These are phyloP conservation scores for Chaenogobius annularis DNA, from an alignment of 2,113 vertebrate species.

Conservation along the genomic window DNA sequence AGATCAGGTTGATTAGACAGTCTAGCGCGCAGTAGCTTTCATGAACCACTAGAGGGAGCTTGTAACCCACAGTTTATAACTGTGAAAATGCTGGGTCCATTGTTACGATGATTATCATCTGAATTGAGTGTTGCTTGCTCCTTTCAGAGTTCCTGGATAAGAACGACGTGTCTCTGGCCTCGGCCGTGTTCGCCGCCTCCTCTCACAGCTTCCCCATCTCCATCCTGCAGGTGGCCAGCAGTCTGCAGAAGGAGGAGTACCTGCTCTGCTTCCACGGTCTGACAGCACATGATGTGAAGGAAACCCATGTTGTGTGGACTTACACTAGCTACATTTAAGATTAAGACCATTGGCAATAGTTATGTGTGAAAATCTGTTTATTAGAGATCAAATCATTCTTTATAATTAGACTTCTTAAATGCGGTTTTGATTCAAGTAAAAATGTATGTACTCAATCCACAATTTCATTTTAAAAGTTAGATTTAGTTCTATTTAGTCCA, in stretches of 20 bases:
- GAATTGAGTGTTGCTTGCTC: background rate
- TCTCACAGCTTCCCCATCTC: conserved; percentile 95
- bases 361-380: too few species aligned
- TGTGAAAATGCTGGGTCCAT: background rate
- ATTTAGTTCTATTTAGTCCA: too few species aligned
- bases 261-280: conserved; percentile 96
- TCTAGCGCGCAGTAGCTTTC: background rate
- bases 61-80: background rate
- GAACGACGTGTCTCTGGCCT: conserved; percentile 92
- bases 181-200: conserved; percentile 90
- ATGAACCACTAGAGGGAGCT: background rate
- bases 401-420: too few species aligned
- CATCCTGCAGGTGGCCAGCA: conserved; percentile 91
- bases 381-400: too few species aligned
- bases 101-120: background rate
- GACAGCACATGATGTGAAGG: background rate
- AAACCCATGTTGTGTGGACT: too few species aligned
- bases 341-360: too few species aligned
- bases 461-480: too few species aligned
- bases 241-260: conserved; percentile 93
- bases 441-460: too few species aligned
- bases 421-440: too few species aligned
- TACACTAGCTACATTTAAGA: too few species aligned
- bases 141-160: conserved; percentile 94
- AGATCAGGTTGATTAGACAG: too few species aligned